A percentile compares a stretch with the other conserved stretches of the same genome.
These are phyloP conservation scores for Suricata suricatta DNA, from an alignment of 2,113 vertebrate genomes.

Conservation along the genomic window DNA sequence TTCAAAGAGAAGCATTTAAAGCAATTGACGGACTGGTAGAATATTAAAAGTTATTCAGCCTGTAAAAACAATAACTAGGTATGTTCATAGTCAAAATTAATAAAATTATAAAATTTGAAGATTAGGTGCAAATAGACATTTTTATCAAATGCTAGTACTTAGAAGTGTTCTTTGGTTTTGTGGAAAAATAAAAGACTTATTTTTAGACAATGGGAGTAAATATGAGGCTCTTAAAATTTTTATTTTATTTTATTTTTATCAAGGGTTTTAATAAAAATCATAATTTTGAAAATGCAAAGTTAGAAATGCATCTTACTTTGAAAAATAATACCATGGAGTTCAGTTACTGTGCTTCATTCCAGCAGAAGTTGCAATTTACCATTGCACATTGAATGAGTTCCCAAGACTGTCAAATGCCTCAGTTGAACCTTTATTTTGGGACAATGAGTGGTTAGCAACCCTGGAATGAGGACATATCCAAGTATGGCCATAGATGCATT, in stretches of 20 bases:
- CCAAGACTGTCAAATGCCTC: neutral
- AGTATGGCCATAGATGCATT: neutral
- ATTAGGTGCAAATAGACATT: neutral
- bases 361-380: neutral
- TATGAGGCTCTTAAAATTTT: neutral
- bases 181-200: neutral
- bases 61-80: neutral
- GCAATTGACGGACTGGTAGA: neutral
- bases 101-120: constrained; percentile 11
- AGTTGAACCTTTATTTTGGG: constrained; percentile 4
- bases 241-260: neutral
- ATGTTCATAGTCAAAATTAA: neutral
- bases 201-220: constrained; percentile 15
- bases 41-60: neutral
- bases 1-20: neutral
- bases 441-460: neutral
- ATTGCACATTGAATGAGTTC: neutral
- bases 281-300: neutral
- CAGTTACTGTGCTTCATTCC: neutral
- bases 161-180: neutral
- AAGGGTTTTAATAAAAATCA: constrained; percentile 23
- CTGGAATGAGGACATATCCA: neutral
- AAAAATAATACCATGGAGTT: neutral
- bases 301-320: neutral
- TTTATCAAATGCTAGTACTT: neutral